Base-by-base conservation (phyloP, 1,140 invertebrate species). In the Heliconius himera region DNA sequence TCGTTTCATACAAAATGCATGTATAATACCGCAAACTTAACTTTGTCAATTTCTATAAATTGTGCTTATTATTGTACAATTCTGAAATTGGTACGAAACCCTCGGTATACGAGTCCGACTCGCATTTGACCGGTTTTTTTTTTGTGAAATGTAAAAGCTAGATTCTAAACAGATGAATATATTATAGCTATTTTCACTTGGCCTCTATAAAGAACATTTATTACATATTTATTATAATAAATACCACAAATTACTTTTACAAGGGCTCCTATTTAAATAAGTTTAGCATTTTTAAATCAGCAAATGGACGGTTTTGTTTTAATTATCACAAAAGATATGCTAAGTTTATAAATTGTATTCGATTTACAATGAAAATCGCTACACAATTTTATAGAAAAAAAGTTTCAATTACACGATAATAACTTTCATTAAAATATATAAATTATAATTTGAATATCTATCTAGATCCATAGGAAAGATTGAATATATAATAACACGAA, bases 401-500 rank as follows among this genome's bases (percentile, higher is more conserved):
- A 60, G 26, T 66, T 66, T 66, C 60, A 66, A 29, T 66, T 66
- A 16, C 60, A 66, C n/a, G 13, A 26, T 66, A 66, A 66, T 66
- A 22, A 26, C 22, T 66, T 66, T 66, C 60, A 66, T 66, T 29
- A 29, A 13, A 66, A 22, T 29, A 29, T 66, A 29, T 66, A 66
- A 66, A 66, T 29, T 29, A 6, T 22, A 11, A 66, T 66, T 66
- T 66, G 60, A 26, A 26, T 66, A 66, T 66, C 11, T 66, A 66
- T 66, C 26, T 66, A 66, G 60, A 66, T 66, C 60, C 26, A 66
- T 66, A 66, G 26, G 5, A 66, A 29, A 66, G n/a, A 60, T 26
- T 66, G 60, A 66, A 22, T 66, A 13, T 26, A 26, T 13, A 66
- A 66, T 66, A 29, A 29, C 60, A 66, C 22, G 13, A 66, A 29